These are phyloP conservation scores for Thamnophis sirtalis DNA, from an alignment of 2,113 vertebrate species.

Conservation along the genomic window DNA sequence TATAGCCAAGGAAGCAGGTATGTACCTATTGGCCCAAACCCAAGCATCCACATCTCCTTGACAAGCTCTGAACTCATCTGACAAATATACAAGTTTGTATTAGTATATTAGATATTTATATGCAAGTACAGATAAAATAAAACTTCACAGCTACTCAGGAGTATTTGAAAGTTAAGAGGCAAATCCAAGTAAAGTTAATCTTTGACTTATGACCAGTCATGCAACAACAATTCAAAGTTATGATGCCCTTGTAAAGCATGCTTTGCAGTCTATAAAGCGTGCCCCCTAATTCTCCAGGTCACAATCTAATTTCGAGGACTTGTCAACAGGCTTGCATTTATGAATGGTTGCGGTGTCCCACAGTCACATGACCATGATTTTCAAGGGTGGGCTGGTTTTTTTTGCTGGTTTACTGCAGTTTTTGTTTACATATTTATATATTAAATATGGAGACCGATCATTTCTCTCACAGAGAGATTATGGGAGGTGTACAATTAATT, in stretches of 20 bases:
- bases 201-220: neutral
- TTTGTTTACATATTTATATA: neutral
- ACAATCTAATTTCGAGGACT: neutral
- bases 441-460: neutral
- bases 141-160: neutral
- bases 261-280: too few relatives aligned
- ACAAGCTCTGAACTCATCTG: neutral
- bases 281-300: neutral
- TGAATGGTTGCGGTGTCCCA: neutral
- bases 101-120: neutral
- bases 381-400: neutral
- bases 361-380: neutral
- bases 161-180: neutral
- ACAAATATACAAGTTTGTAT: neutral
- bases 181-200: neutral
- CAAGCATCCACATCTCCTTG: neutral
- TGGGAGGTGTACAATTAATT: neutral
- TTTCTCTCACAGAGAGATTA: neutral
- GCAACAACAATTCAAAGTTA: neutral
- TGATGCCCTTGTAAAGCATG: neutral
- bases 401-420: neutral
- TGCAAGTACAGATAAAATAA: neutral
- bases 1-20: neutral
- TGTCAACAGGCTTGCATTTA: neutral
- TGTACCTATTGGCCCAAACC: neutral